These are phyloP conservation scores for Mantis religiosa DNA, from an alignment of 2,888 invertebrate genomes.

Conservation along the genomic window DNA sequence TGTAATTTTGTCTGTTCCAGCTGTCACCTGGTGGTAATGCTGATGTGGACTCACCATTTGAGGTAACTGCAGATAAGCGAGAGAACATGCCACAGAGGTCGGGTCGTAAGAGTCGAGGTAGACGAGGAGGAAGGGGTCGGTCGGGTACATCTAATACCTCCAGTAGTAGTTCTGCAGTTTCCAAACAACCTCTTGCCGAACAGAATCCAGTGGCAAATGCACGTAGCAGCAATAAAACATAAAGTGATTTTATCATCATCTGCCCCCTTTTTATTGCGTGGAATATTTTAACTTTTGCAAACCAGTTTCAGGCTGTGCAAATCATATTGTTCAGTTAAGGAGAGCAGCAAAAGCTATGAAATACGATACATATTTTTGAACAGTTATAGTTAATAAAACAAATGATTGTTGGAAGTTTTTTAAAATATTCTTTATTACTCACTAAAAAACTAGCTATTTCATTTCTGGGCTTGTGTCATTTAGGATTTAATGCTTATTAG, in stretches of 20 bases:
- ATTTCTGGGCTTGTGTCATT: background rate
- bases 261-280: background rate
- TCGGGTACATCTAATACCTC: slow-evolving; percentile 25
- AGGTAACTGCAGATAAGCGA: slow-evolving; percentile 57
- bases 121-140: slow-evolving; percentile 49
- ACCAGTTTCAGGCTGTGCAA: background rate
- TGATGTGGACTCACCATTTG: slow-evolving; percentile 51
- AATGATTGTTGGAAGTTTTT: background rate
- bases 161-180: slow-evolving; percentile 1
- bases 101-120: slow-evolving; percentile 34
- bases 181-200: slow-evolving; percentile 35
- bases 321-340: background rate
- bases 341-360: background rate
- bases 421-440: background rate
- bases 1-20: slow-evolving; percentile 11
- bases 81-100: slow-evolving; percentile 47
- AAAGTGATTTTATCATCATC: background rate
- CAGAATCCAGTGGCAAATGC: slow-evolving; percentile 33
- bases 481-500: background rate
- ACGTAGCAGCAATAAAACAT: background rate
- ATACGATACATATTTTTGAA: background rate
- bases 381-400: background rate
- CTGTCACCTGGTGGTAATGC: slow-evolving; percentile 23
- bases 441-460: background rate
- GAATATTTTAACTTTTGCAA: background rate